Evolutionary conservation across 2,113 vertebrate genomes (phyloP).

Genomic region (Sinocyclocheilus maitianheensis): DNA sequence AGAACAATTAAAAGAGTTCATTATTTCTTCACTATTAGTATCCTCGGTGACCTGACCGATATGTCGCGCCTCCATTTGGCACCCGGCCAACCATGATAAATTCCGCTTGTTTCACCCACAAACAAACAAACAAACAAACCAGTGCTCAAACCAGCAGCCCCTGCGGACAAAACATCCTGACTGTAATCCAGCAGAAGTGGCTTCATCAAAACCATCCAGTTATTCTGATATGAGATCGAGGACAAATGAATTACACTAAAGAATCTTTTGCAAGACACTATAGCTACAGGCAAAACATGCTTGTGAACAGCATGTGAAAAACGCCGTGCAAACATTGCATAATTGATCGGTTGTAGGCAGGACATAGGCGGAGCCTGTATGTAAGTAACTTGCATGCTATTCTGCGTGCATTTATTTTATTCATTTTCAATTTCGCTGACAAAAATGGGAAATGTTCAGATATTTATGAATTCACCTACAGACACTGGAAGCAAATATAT

Average conservation of each 20-base stretch:
- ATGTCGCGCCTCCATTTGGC: slow-evolving; percentile 9
- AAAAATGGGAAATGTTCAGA: background rate
- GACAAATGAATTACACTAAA: background rate
- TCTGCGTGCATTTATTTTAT: too few species aligned
- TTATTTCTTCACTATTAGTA: slow-evolving; percentile 9
- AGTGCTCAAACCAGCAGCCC: background rate
- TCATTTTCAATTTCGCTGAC: background rate
- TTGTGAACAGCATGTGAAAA: background rate
- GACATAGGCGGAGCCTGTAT: background rate
- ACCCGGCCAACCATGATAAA: background rate
- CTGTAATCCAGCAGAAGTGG: background rate
- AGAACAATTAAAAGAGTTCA: background rate
- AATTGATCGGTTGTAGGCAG: background rate
- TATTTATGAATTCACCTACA: background rate
- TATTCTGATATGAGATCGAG: background rate
- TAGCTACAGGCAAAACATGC: background rate
- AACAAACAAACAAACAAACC: background rate
- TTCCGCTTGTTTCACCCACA: background rate
- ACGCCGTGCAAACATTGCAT: background rate
- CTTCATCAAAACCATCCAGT: background rate
- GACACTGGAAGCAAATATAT: background rate
- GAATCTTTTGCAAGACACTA: background rate
- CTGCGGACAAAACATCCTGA: background rate
- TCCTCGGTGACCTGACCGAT: background rate
- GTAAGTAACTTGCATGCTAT: too few species aligned